phyloP scores from a whole-genome alignment of 1,140 invertebrate genomes.

The Brachionus sp. region DNA sequence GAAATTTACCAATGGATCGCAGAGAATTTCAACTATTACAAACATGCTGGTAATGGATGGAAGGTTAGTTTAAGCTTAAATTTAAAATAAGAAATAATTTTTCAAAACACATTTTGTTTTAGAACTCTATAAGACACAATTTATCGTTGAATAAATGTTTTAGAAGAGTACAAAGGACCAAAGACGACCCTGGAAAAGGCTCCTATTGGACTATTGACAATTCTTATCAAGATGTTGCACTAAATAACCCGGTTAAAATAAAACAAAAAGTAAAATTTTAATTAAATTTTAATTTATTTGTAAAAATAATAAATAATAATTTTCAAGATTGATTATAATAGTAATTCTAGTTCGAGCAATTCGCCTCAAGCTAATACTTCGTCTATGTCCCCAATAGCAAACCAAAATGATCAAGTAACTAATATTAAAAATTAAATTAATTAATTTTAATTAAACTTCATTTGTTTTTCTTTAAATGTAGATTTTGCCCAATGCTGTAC shows the following conservation, averaged over 20 bases:
- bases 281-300: not conserved
- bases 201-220: slow-evolving; percentile 59
- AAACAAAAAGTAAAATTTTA: slow-evolving; percentile 34
- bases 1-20: slow-evolving; percentile 63
- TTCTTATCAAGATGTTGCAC: slow-evolving; percentile 18
- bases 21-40: slow-evolving; percentile 65
- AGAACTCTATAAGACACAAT: slow-evolving; percentile 43
- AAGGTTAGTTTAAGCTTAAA: slow-evolving; percentile 61
- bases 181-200: slow-evolving; percentile 48
- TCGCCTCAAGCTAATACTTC: slow-evolving; percentile 1
- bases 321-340: not conserved
- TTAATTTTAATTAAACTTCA: not conserved
- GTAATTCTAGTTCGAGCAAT: not conserved
- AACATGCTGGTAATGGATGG: slow-evolving; percentile 69
- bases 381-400: not conserved
- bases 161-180: slow-evolving; percentile 23
- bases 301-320: not conserved
- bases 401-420: slow-evolving; percentile 12
- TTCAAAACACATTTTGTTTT: not conserved
- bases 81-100: slow-evolving; percentile 49
- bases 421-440: not conserved
- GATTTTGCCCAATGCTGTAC: not conserved
- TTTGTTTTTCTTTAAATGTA: not conserved
- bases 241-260: slow-evolving; percentile 10
- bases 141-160: slow-evolving; percentile 45